Evolutionary conservation across 2,113 vertebrate species (phyloP), one percentile per base, ranked within the genome.

Genomic region (Chaetorhynchus papuensis): DNA sequence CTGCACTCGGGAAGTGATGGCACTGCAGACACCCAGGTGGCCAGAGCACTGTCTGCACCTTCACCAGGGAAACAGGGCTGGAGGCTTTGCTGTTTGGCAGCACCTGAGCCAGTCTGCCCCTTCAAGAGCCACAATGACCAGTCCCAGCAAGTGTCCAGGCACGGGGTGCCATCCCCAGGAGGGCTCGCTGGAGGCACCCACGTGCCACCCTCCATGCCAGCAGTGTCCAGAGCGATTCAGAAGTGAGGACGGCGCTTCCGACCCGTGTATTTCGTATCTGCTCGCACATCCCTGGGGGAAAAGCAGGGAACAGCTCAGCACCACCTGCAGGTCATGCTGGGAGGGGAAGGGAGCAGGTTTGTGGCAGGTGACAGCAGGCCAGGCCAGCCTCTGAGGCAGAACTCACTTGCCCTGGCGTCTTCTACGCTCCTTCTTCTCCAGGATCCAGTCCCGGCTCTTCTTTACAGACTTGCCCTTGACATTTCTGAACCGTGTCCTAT

Each of bases 391-490:
- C 60, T 33, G 74, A 64, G 56, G 44, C 65, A 61, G 68, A 52
- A 65, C n/a, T 97, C 42, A 99, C 99, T 98, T 98, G 96, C 99
- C 99, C 97, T 99, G 99, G 65, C 99, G 97, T 7, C 99, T 97
- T 6, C 98, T 97, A 8, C 99, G 98, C 68, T 99, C 99, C 90
- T 99, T 99, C 97, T 99, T 99, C 97, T 99, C 99, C 24, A 99
- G 60, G 89, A 99, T 98, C 99, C 99, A 99, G 72, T 99, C 98
- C 41, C 98, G 98, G 84, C 98, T 99, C 87, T 99, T 99, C 97
- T 98, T 99, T 52, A 69, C 97, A 2, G 98, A 96, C 85, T 98
- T 98, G 10, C 98, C 98, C 77, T 98, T 98, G 63, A 97, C 50
- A 4, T 97, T 98, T 92, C 97, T 98, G 83, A 98, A 98, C 3